phyloP scores from a whole-genome alignment of 2,113 vertebrate species.

The Lethenteron camtschaticum region DNA sequence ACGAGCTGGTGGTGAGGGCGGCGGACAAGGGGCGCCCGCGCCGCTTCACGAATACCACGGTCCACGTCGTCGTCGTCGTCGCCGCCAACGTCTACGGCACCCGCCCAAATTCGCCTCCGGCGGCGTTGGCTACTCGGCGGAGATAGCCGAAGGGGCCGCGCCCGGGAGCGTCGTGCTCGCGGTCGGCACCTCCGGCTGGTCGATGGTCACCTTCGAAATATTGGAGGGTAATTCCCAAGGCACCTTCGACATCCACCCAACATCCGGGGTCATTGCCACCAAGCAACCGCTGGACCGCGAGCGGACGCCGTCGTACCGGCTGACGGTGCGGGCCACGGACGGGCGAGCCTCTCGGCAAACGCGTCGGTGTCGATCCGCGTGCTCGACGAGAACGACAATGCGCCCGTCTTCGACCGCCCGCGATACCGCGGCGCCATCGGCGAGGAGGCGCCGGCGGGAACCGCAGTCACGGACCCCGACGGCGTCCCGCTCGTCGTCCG shows the following conservation, averaged over 20 bases:
- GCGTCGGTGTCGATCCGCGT: conserved; percentile 47
- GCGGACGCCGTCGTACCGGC: conserved; percentile 31
- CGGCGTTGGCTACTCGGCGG: conserved; percentile 45
- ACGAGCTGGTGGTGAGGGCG: too few species aligned
- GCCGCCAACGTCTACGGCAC: conserved; percentile 70
- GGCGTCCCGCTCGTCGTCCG: conserved; percentile 54
- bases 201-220: conserved; percentile 74
- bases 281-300: conserved; percentile 66
- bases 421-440: conserved; percentile 62
- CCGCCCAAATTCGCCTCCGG: conserved; percentile 41
- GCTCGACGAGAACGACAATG: conserved; percentile 79
- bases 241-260: conserved; percentile 62
- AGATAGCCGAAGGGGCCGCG: conserved; percentile 46
- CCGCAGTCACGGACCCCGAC: conserved; percentile 52
- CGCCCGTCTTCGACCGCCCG: conserved; percentile 40
- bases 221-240: conserved; percentile 49
- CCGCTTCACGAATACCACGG: conserved; percentile 40
- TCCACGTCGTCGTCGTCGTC: conserved; percentile 54
- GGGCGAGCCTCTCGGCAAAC: conserved; percentile 66
- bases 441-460: conserved; percentile 53
- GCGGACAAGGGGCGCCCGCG: conserved; percentile 47
- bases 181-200: conserved; percentile 53
- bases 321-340: conserved; percentile 66
- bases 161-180: conserved; percentile 52
- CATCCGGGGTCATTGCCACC: conserved; percentile 63